Evolutionary conservation across 2,113 vertebrate species (phyloP), one percentile per base, ranked within the genome.

Genomic region (Notiomystis cincta): DNA sequence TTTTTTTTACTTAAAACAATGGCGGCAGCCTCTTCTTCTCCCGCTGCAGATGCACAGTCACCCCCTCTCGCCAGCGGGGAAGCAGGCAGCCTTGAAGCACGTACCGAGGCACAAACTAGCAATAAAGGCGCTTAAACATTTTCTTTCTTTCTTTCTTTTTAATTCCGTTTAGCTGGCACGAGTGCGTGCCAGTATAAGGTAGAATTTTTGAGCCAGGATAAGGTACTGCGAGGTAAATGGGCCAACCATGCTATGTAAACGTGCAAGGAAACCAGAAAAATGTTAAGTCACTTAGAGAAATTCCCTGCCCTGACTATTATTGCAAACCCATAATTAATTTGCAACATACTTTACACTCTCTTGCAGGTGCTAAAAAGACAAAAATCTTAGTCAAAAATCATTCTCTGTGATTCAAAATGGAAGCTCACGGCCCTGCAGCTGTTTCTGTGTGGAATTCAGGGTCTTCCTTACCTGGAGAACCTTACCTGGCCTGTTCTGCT

Each of bases 401-500:
- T 31, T 44, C 28, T 28, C 40, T 30, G 6, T 7, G 42, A 37
- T 37, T 73, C 71, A 83, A 65, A 69, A 92, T 81, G 93, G 95
- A 76, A 86, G 71, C 35, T 67, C 7, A 0, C 0, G 0, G 50
- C 31, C 35, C 23, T 19, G 73, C 28, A 13, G 54, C 24, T 24
- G 47, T 2, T 28, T 45, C 33, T 6, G 0, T 1, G 10, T 7
- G 37, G 50, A 62, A 79, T 5, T 11, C 24, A 0, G 11, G 8
- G 18, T 19, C 35, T 33, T 11, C 13, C 1, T 14, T 25, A 61
- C 22, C 61, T 45, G 33, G n/a, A 50, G 38, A 30, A 58, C 31
- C 17, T 44, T 15, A 10, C 18, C 22, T 38, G 69, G 50, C 37
- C 8, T 3, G 0, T 47, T 37, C 70, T 30, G 42, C 69, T 45